Evolutionary conservation across 1,140 invertebrate genomes (phyloP).

Genomic region (Arion vulgaris): DNA sequence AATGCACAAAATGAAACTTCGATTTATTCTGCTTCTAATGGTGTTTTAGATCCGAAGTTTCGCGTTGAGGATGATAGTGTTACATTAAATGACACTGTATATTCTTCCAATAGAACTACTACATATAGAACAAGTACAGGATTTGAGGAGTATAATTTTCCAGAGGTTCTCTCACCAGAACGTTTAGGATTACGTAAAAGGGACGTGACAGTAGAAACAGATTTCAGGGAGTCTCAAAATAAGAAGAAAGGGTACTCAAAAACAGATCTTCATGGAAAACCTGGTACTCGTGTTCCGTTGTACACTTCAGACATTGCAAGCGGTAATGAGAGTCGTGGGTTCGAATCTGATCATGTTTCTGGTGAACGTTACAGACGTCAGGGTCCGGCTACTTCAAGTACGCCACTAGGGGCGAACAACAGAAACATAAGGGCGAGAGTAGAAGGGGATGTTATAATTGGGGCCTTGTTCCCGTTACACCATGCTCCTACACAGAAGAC

Average conservation of each 20-base stretch:
- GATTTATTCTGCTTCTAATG: not conserved
- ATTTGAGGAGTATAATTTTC: not conserved
- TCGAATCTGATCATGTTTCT: not conserved
- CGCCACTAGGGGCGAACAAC: not conserved
- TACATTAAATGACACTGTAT: no score
- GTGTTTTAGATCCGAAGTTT: no score
- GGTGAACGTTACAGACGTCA: not conserved
- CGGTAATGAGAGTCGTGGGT: not conserved
- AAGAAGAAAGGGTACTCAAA: not conserved
- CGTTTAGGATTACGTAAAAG: not conserved
- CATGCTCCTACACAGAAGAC: conserved; percentile 75
- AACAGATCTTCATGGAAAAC: not conserved
- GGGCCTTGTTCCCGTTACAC: conserved; percentile 83
- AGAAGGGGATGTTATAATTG: conserved; percentile 81
- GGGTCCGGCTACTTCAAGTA: not conserved
- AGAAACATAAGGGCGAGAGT: conserved; percentile 51
- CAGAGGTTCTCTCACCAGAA: not conserved
- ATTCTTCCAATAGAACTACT: no score
- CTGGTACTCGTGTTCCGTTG: no score
- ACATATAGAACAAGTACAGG: no score
- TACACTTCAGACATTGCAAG: not conserved
- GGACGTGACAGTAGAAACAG: not conserved
- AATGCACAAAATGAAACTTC: not conserved
- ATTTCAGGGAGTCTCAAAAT: not conserved
- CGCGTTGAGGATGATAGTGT: no score